Conservation (phyloP, 1,140 invertebrate species). For the Drosophila tristis region DNA sequence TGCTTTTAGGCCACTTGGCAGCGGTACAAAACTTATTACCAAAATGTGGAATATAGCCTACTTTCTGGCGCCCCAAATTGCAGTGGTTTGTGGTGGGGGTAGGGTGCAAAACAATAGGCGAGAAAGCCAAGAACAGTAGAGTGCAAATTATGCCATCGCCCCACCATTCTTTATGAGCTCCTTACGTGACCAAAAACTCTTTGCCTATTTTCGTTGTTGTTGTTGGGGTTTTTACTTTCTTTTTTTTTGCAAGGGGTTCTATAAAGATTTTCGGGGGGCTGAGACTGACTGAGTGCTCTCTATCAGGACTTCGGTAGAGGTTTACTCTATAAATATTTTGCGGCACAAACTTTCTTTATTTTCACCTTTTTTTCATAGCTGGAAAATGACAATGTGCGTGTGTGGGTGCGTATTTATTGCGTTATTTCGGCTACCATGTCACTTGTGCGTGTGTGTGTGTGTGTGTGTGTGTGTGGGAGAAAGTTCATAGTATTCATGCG, state of each 20-base stretch:
- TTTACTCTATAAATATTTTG: too few relatives aligned
- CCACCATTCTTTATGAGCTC: conserved; percentile 60
- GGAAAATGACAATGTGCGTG: conserved; percentile 62
- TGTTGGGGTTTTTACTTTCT: conserved; percentile 31
- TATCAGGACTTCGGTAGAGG: too few relatives aligned
- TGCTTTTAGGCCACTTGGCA: conserved; percentile 58
- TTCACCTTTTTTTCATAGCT: conserved; percentile 10
- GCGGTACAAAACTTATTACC: conserved; percentile 65
- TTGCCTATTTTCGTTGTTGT: conserved; percentile 49
- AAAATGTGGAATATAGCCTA: conserved; percentile 48
- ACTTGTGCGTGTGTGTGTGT: conserved; percentile 13
- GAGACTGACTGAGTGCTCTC: background rate
- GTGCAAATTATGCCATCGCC: conserved; percentile 71
- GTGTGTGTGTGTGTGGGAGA: conserved; percentile 35
- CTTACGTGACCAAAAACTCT: conserved; percentile 79
- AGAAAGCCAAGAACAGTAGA: conserved; percentile 10
- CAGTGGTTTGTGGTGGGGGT: background rate
- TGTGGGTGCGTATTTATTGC: conserved; percentile 6
- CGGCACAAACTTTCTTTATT: conserved; percentile 7
- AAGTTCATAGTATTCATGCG: conserved; percentile 68
- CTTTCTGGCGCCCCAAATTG: conserved; percentile 15
- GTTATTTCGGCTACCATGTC: conserved; percentile 1
- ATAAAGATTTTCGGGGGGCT: conserved; percentile 30
- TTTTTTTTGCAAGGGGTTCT: conserved; percentile 19
- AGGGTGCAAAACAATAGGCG: conserved; percentile 49